Evolutionary conservation across 2,888 invertebrate species (phyloP).

Genomic region (Diarsia dahlii): DNA sequence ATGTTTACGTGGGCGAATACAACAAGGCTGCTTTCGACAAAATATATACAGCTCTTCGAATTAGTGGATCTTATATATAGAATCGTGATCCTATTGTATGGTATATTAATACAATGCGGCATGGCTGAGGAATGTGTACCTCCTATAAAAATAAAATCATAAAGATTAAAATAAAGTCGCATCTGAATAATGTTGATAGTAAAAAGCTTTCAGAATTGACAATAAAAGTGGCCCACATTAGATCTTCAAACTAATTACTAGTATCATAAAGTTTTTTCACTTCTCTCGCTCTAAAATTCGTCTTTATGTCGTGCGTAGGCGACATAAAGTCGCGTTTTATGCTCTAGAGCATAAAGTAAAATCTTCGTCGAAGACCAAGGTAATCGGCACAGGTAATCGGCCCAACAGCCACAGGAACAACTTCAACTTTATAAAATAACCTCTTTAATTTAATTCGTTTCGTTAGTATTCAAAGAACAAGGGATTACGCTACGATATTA

Average conservation of each 20-base stretch:
- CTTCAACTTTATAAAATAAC: too few species aligned
- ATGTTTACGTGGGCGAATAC: constrained; percentile 83
- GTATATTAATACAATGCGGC: constrained; percentile 54
- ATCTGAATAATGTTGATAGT: background rate
- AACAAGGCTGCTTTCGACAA: constrained; percentile 87
- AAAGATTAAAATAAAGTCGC: constrained; percentile 2
- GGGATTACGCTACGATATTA: too few species aligned
- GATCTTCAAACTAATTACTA: constrained; percentile 6
- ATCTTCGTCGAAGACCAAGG: too few species aligned
- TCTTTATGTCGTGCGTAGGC: too few species aligned
- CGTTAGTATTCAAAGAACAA: too few species aligned
- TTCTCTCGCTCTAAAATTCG: too few species aligned
- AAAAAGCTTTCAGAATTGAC: constrained; percentile 13
- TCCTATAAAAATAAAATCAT: background rate
- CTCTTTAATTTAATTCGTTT: too few species aligned
- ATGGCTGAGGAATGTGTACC: constrained; percentile 31
- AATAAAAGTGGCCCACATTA: constrained; percentile 5
- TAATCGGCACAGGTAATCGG: too few species aligned
- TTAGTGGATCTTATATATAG: constrained; percentile 81
- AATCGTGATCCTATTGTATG: constrained; percentile 66
- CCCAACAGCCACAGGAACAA: too few species aligned
- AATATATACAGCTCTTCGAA: constrained; percentile 78
- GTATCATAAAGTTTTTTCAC: background rate
- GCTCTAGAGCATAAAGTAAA: too few species aligned
- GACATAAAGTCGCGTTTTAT: too few species aligned